Evolutionary conservation across 2,113 vertebrate genomes (phyloP).

Genomic region (Podarcis cretensis): DNA sequence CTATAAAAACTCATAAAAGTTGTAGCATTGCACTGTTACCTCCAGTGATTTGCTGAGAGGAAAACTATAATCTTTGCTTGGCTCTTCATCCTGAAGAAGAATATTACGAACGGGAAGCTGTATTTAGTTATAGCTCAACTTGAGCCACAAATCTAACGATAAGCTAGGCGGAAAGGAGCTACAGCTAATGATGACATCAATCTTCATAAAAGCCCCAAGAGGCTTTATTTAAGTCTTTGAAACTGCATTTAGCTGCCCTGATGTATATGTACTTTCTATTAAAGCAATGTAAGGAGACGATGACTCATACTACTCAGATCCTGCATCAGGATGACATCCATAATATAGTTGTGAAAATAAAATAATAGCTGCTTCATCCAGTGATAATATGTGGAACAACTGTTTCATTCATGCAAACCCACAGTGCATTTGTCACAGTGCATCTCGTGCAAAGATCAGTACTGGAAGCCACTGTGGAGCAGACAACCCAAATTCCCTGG

Average conservation of each 20-base stretch:
- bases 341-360: not conserved
- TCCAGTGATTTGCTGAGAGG: not conserved
- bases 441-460: not conserved
- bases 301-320: too few relatives aligned
- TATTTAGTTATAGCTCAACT: not conserved
- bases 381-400: not conserved
- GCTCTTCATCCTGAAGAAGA: not conserved
- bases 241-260: slow-evolving; percentile 25
- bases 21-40: not conserved
- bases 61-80: not conserved
- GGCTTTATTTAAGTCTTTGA: not conserved
- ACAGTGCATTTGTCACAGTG: not conserved
- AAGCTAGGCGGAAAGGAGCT: not conserved
- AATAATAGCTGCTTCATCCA: not conserved
- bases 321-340: not conserved
- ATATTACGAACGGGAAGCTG: not conserved
- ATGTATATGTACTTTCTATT: not conserved
- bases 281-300: not conserved
- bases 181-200: slow-evolving; percentile 1
- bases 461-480: too few relatives aligned
- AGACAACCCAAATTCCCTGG: not conserved
- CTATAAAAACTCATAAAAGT: not conserved
- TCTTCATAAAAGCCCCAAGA: not conserved
- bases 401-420: not conserved
- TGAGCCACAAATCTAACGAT: not conserved